These are phyloP conservation scores for Drosophila macrospina DNA, from an alignment of 2,888 invertebrate species.

Conservation along the genomic window DNA sequence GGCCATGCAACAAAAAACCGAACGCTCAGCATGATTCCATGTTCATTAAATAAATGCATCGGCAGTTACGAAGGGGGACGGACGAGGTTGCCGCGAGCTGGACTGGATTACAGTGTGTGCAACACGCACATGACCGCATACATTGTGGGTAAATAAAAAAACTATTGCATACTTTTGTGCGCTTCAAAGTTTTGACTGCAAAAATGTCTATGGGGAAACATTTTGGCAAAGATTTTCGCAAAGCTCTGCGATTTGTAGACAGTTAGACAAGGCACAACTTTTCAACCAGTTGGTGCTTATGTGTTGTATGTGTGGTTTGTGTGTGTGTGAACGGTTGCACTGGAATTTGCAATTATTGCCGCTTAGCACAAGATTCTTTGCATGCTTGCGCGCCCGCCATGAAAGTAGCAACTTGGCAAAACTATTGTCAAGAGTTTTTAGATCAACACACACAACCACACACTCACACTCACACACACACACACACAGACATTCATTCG, in stretches of 20 bases:
- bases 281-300: constrained; percentile 33
- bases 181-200: constrained; percentile 59
- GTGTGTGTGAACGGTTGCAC: constrained; percentile 59
- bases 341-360: constrained; percentile 81
- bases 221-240: constrained; percentile 79
- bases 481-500: neutral
- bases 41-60: constrained; percentile 58
- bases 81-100: neutral
- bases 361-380: constrained; percentile 76
- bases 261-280: constrained; percentile 76
- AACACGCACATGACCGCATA: constrained; percentile 44
- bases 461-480: constrained; percentile 2
- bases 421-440: constrained; percentile 77
- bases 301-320: constrained; percentile 11
- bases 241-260: constrained; percentile 80
- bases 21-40: constrained; percentile 35
- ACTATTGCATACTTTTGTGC: constrained; percentile 68
- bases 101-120: constrained; percentile 54
- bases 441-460: constrained; percentile 39
- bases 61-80: constrained; percentile 8
- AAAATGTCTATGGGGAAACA: constrained; percentile 76
- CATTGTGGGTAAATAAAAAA: constrained; percentile 66
- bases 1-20: constrained; percentile 6
- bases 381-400: constrained; percentile 64
- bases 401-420: constrained; percentile 73